phyloP scores from a whole-genome alignment of 2,113 vertebrate genomes.

The Brachirus orientalis region DNA sequence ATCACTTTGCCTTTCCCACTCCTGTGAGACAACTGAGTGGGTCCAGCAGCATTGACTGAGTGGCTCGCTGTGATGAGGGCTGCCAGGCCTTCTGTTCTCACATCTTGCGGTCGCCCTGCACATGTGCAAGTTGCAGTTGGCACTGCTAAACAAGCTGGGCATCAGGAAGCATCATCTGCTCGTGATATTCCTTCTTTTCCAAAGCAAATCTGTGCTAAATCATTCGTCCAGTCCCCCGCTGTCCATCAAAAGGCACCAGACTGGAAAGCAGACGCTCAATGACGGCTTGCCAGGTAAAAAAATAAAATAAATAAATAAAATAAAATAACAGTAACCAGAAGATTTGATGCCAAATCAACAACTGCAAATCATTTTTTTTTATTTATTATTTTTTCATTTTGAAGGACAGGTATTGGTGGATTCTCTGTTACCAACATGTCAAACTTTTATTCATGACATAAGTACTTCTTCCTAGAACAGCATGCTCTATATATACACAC shows the following conservation, averaged over 20 bases:
- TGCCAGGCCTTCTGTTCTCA: slow-evolving; percentile 74
- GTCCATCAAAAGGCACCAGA: slow-evolving; percentile 65
- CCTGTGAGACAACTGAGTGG: slow-evolving; percentile 51
- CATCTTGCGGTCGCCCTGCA: slow-evolving; percentile 54
- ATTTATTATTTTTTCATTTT: slow-evolving; percentile 5
- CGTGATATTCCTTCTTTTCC: slow-evolving; percentile 57
- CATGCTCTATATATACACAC: slow-evolving; percentile 48
- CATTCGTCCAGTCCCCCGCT: slow-evolving; percentile 69
- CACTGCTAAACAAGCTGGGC: slow-evolving; percentile 62
- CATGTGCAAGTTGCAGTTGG: slow-evolving; percentile 72
- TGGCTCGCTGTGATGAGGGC: slow-evolving; percentile 46
- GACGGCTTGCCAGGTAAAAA: slow-evolving; percentile 67
- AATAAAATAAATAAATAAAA: slow-evolving; percentile 31
- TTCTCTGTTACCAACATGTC: slow-evolving; percentile 22
- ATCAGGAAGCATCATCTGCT: slow-evolving; percentile 77
- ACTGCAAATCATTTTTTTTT: slow-evolving; percentile 10
- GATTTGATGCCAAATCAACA: slow-evolving; percentile 16
- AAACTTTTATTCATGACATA: slow-evolving; percentile 45
- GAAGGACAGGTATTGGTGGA: slow-evolving; percentile 12
- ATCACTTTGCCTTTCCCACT: slow-evolving; percentile 42
- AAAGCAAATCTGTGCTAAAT: slow-evolving; percentile 75
- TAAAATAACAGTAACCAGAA: slow-evolving; percentile 34
- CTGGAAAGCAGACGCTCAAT: slow-evolving; percentile 67
- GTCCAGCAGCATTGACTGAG: slow-evolving; percentile 16
- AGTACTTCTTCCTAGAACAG: slow-evolving; percentile 46